phyloP scores from a whole-genome alignment of 2,797 vertebrate genomes.

The Sebastes itinus region DNA sequence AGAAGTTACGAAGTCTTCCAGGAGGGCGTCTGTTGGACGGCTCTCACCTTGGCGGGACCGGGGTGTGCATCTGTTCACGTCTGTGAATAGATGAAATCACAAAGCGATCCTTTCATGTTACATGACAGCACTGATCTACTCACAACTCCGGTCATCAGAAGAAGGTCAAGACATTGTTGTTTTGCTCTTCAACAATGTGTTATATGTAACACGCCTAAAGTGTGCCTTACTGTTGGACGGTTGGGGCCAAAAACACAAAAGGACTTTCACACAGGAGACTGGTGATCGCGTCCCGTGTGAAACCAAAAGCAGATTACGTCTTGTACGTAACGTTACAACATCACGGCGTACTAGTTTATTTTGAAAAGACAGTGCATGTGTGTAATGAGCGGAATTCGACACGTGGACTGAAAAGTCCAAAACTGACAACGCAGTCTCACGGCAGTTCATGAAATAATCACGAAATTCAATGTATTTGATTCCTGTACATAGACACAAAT shows the following conservation, averaged over 20 bases:
- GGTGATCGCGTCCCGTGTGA: neutral
- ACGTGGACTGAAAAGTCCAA: neutral
- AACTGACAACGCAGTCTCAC: no score
- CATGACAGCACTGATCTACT: neutral
- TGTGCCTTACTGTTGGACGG: neutral
- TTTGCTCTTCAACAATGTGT: neutral
- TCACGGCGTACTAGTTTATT: no score
- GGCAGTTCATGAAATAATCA: no score
- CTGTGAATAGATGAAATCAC: neutral
- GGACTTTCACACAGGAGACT: neutral
- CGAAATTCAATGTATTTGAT: no score
- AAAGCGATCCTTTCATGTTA: neutral
- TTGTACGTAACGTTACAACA: no score
- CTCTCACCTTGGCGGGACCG: constrained; percentile 7
- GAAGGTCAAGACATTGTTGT: neutral
- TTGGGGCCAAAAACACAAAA: neutral
- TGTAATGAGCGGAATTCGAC: neutral
- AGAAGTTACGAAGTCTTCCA: constrained; percentile 33
- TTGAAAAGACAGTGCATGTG: neutral
- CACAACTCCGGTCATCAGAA: neutral
- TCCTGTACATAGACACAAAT: no score
- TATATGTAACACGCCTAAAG: neutral
- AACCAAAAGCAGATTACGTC: no score
- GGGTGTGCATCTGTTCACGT: constrained; percentile 22
- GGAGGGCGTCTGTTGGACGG: neutral